Evolutionary conservation across 1,140 invertebrate species (phyloP).

Genomic region (Sycobia sp.): DNA sequence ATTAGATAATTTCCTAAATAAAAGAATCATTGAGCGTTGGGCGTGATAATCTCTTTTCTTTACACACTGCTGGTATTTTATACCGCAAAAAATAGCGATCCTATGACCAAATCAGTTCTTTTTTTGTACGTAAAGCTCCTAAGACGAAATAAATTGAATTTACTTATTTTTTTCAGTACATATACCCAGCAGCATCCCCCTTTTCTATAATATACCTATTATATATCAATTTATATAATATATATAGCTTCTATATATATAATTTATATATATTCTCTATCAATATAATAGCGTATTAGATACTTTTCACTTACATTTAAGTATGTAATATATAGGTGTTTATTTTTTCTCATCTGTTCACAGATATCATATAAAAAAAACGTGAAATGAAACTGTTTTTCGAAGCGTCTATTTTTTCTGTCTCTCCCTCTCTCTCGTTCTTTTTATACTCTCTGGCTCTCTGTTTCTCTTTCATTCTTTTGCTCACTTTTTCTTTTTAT

Average conservation of each 20-base stretch:
- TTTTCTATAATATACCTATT: constrained; percentile 51
- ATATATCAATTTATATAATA: constrained; percentile 53
- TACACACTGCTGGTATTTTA: constrained; percentile 35
- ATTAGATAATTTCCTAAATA: constrained; percentile 22
- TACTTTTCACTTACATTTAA: constrained; percentile 60
- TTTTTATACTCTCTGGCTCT: constrained; percentile 38
- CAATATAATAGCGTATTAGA: constrained; percentile 61
- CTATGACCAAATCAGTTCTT: constrained; percentile 35
- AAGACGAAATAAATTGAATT: constrained; percentile 34
- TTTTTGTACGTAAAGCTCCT: constrained; percentile 36
- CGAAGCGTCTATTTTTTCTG: constrained; percentile 47
- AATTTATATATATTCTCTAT: constrained; percentile 60
- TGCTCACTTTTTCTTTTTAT: constrained; percentile 28
- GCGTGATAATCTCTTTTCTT: constrained; percentile 33
- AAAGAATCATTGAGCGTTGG: constrained; percentile 32
- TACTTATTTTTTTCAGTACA: constrained; percentile 40
- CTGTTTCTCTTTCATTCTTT: constrained; percentile 10
- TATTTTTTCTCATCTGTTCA: constrained; percentile 50
- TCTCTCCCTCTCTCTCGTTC: constrained; percentile 34
- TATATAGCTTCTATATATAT: constrained; percentile 52
- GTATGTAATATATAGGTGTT: constrained; percentile 61
- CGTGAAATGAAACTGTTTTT: constrained; percentile 53
- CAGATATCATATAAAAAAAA: constrained; percentile 59
- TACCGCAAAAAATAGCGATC: constrained; percentile 32
- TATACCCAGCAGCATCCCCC: constrained; percentile 54